Percentiles rank a stretch among this genome's conserved stretches.
phyloP scores from a whole-genome alignment of 2,113 vertebrate species.

The Nannobrachium achirus region DNA sequence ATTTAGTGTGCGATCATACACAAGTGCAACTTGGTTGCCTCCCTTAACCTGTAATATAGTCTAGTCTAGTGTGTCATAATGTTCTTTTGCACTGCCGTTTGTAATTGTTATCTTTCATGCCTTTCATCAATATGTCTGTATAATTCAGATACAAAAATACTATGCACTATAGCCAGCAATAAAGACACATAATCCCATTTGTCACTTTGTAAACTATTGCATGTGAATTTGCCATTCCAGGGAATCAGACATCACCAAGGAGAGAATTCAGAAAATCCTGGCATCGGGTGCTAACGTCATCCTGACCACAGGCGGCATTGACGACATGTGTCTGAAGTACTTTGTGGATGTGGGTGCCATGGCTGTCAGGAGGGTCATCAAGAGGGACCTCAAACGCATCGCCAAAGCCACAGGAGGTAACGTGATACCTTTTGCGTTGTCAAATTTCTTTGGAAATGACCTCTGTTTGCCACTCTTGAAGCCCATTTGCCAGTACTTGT shows the following conservation, averaged over 20 bases:
- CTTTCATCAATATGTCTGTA: background rate
- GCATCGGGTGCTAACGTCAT: constrained; percentile 92
- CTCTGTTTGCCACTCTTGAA: no score
- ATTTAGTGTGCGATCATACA: no score
- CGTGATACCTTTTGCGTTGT: background rate
- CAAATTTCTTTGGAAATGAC: background rate
- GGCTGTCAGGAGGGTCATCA: constrained; percentile 94
- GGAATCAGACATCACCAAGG: constrained; percentile 97
- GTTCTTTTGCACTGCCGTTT: no score
- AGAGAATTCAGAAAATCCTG: constrained; percentile 96
- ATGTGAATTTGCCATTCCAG: constrained; percentile 67
- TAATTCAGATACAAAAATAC: no score
- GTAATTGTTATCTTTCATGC: background rate
- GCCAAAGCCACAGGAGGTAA: constrained; percentile 96
- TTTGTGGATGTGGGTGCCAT: constrained; percentile 94
- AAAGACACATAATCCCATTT: no score
- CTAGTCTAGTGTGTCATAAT: no score
- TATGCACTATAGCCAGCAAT: no score
- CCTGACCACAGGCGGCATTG: constrained; percentile 94
- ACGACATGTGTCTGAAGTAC: constrained; percentile 98
- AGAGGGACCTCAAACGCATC: constrained; percentile 94
- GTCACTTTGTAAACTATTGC: background rate
- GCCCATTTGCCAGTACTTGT: no score
- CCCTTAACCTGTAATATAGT: no score
- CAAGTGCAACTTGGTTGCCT: no score